Conservation (phyloP, 2,888 invertebrate genomes). For the Polietes domitor region DNA sequence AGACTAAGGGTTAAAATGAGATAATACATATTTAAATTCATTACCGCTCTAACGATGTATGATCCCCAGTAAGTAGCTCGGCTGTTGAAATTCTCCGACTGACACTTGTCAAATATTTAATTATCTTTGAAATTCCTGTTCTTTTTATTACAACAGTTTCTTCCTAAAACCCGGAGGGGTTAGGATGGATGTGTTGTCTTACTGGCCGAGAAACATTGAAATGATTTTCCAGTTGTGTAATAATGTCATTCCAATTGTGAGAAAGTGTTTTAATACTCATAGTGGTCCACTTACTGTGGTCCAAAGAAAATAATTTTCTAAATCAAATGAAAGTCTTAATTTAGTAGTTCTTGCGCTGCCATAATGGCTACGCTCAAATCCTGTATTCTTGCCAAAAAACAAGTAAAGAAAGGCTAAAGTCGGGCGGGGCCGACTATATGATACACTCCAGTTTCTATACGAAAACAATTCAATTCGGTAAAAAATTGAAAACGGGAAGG, state of each 20-base stretch:
- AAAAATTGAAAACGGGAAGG: too few relatives aligned
- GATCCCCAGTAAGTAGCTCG: not conserved
- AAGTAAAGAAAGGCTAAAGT: too few relatives aligned
- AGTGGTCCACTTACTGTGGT: not conserved
- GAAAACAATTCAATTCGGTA: too few relatives aligned
- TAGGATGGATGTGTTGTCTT: not conserved
- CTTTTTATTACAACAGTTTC: not conserved
- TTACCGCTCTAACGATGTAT: not conserved
- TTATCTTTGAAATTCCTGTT: constrained; percentile 58
- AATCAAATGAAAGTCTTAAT: too few relatives aligned
- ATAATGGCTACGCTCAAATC: too few relatives aligned
- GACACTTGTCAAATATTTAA: constrained; percentile 61
- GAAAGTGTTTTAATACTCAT: constrained; percentile 47
- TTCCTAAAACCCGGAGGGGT: not conserved
- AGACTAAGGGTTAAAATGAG: not conserved
- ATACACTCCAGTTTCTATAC: too few relatives aligned
- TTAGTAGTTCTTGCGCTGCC: too few relatives aligned
- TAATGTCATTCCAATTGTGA: constrained; percentile 46
- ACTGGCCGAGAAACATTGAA: constrained; percentile 24
- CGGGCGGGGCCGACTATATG: too few relatives aligned
- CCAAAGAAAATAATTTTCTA: not conserved
- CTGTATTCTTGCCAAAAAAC: too few relatives aligned
- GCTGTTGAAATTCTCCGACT: not conserved
- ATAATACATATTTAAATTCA: not conserved
- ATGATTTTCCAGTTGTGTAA: constrained; percentile 56